Base-by-base conservation (phyloP, 2,113 vertebrate genomes). In the Pterocles gutturalis region DNA sequence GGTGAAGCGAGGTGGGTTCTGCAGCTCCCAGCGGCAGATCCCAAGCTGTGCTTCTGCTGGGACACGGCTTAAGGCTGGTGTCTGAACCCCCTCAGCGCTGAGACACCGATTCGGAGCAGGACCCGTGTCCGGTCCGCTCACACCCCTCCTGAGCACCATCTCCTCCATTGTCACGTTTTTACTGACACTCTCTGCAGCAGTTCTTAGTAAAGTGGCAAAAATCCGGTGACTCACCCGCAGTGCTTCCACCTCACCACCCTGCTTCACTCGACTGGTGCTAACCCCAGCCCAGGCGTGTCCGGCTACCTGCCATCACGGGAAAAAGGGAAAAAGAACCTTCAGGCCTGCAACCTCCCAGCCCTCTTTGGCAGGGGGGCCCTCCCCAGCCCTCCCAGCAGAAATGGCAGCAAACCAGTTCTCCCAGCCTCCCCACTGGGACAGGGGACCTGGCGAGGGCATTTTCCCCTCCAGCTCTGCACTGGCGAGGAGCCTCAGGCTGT, bases 111-210 rank as follows among this genome's bases (percentile, higher is more conserved):
- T 7, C 24, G 1, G 9, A 38, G 55, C 38, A 92, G 60, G 34
- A 29, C 17, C 13, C 0, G 3, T 3, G 45, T 10, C n/a, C 69
- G 5, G 2, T 2, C 41, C 48, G 4, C n/a, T 34, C 60, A 3
- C 28, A 4, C 1, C 5, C 48, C 69, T 26, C 73, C 81, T 19
- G 2, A 66, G 55, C 36, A 6, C 46, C 11, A 1, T 11, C 2
- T 31, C 4, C 57, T 38, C 66, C 21, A 10, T 10, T 3, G 5
- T 1, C 16, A 0, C 2, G 20, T 22, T n/a, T 21, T 25, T 7
- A 4, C 51, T 58, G 51, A 34, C 78, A 55, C 60, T 16, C 60
- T 17, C 77, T 20, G 25, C 2, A 26, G 49, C 6, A 5, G 9
- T 2, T 77, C 69, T 60, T 6, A 17, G 36, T 18, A 2, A 69